A percentile compares a stretch with the other conserved stretches of the same genome.
Evolutionary conservation across 1,140 invertebrate species (phyloP).

Genomic region (Drosophila micromelanica): DNA sequence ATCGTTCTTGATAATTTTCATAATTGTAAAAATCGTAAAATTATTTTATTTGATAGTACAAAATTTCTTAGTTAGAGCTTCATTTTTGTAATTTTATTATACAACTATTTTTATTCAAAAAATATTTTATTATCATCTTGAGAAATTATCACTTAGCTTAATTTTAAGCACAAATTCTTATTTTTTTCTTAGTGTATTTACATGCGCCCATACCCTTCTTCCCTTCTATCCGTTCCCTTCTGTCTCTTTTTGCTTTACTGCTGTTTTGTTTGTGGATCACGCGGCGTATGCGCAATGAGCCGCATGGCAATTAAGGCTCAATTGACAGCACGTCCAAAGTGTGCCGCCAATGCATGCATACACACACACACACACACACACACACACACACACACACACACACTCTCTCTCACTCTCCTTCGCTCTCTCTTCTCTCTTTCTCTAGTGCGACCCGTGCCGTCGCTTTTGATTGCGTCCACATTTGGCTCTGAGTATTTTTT

Average conservation of each 20-base stretch:
- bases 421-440: not conserved
- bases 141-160: too few relatives aligned
- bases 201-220: not conserved
- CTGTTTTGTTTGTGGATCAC: conserved; percentile 19
- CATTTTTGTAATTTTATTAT: too few relatives aligned
- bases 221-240: conserved; percentile 1
- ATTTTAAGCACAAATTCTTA: too few relatives aligned
- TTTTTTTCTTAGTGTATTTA: not conserved
- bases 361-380: conserved; percentile 18
- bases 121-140: too few relatives aligned
- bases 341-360: conserved; percentile 65
- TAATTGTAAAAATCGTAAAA: too few relatives aligned
- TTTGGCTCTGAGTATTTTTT: conserved; percentile 42
- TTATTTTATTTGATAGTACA: too few relatives aligned
- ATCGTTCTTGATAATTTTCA: too few relatives aligned
- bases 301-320: conserved; percentile 70
- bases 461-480: conserved; percentile 45
- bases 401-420: not conserved
- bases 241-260: not conserved
- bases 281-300: conserved; percentile 52
- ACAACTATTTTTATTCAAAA: too few relatives aligned
- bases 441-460: conserved; percentile 22
- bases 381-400: conserved; percentile 4
- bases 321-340: conserved; percentile 78
- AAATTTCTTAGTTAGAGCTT: too few relatives aligned